Base-by-base conservation (phyloP, 2,113 vertebrate species). In the Xerus inauris region DNA sequence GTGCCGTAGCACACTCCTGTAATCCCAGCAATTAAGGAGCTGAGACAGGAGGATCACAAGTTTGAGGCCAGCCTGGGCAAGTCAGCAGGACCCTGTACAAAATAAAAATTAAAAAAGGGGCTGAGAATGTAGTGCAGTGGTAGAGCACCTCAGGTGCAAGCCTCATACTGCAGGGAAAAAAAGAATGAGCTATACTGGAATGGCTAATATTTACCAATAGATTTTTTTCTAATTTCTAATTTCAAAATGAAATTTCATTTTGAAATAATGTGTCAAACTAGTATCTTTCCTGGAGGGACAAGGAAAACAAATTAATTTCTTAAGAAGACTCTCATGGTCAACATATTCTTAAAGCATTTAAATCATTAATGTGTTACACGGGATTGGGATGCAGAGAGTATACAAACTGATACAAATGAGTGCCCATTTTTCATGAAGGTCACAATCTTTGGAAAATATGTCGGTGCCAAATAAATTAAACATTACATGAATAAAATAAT, bases 221-320 rank as follows among this genome's bases (percentile, higher is more conserved):
- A 14, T 81, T 77, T 85, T 59, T 22, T 22, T 92, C 4, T 85
- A 77, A 95, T 71, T 91, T 88, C 19, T 17, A 87, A 96, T 95
- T 59, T 83, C 24, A 79, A 6, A 32, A 91, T 94, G 57, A 89
- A 94, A 86, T 49, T 85, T 40, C 35, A 51, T 57, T 65, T 28
- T 88, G 51, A 97, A 95, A 40, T 71, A 86, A 51, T 82, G 5
- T 57, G 42, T 80, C 28, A 42, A 93, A 40, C 35, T 72, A 65
- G n/a, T 72, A 91, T 89, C 91, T 85, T 35, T 77, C 86, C 12
- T 51, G 10, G 26, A 26, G 2, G 22, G 85, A 97, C 20, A 82
- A 2, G 20, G 14, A 82, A 95, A 92, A 83, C 26, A 96, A 90
- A 89, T 81, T 80, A 77, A 83, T 79, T 57, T 92, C 3, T 84